Evolutionary conservation across 2,113 vertebrate genomes (phyloP).

Genomic region (Cebus imitator): DNA sequence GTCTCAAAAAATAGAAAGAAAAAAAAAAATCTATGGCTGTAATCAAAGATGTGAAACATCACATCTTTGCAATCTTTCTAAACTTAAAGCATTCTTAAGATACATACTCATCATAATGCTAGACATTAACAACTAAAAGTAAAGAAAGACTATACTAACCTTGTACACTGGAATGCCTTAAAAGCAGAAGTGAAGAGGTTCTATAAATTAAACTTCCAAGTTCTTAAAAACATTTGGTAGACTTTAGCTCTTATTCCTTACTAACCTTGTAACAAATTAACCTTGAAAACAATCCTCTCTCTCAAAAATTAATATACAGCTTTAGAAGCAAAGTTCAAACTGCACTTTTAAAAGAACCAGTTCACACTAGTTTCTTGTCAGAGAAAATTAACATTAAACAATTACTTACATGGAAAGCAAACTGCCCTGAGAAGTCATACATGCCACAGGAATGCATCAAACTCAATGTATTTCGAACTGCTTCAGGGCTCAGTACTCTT

Average conservation of each 20-base stretch:
- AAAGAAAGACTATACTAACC: slow-evolving; percentile 25
- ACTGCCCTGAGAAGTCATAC: slow-evolving; percentile 99
- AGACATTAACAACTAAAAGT: slow-evolving; percentile 16
- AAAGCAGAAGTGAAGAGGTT: neutral
- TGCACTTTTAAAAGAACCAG: neutral
- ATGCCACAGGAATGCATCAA: slow-evolving; percentile 99
- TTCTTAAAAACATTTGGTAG: slow-evolving; percentile 19
- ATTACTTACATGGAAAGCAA: slow-evolving; percentile 97
- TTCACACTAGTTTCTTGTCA: slow-evolving; percentile 16
- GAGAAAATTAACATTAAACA: slow-evolving; percentile 36
- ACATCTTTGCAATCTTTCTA: neutral
- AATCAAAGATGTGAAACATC: neutral
- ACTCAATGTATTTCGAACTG: slow-evolving; percentile 97
- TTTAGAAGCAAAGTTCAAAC: slow-evolving; percentile 62
- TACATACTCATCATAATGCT: neutral
- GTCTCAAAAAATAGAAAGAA: too few species aligned
- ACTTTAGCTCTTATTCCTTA: slow-evolving; percentile 45
- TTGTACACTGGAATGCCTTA: neutral
- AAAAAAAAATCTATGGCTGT: neutral
- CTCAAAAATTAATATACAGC: slow-evolving; percentile 42
- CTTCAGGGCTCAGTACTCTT: slow-evolving; percentile 95
- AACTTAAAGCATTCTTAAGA: slow-evolving; percentile 5
- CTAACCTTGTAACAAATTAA: slow-evolving; percentile 71
- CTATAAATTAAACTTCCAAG: slow-evolving; percentile 35
- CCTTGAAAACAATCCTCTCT: slow-evolving; percentile 47